These are phyloP conservation scores for Alectoris magna DNA, from an alignment of 2,797 vertebrate species.

Conservation along the genomic window DNA sequence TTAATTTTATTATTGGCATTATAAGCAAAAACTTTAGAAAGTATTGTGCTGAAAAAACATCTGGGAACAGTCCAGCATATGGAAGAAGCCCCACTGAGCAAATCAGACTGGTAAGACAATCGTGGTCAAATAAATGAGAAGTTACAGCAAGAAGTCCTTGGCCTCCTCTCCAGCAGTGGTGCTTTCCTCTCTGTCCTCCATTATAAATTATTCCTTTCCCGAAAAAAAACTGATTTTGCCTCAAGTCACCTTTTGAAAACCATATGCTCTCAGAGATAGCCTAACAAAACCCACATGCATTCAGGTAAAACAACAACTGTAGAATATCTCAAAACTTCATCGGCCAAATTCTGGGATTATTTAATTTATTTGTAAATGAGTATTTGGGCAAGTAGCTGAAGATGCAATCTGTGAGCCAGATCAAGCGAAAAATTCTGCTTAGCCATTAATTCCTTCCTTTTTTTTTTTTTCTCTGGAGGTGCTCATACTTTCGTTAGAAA, in stretches of 20 bases:
- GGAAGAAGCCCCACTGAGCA: not conserved
- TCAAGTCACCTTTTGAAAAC: not conserved
- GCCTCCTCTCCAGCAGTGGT: not conserved
- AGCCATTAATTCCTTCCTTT: not conserved
- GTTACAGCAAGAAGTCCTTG: not conserved
- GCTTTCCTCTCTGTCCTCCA: not conserved
- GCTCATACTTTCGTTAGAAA: not conserved
- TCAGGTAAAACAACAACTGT: not conserved
- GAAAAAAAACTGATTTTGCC: not conserved
- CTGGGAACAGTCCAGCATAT: not conserved
- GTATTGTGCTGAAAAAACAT: not conserved
- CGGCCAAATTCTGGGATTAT: not conserved
- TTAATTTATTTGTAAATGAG: not conserved
- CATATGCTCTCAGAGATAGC: not conserved
- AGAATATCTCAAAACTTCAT: not conserved
- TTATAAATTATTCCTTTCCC: not conserved
- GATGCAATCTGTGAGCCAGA: not conserved
- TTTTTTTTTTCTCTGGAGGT: not conserved
- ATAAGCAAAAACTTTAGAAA: not conserved
- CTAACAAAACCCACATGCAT: not conserved
- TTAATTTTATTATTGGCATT: not conserved
- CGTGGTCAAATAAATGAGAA: not conserved
- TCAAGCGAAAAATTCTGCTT: not conserved
- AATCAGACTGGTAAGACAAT: not conserved
- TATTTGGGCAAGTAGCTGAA: not conserved